Percentiles rank a stretch among this genome's conserved stretches.
phyloP scores from a whole-genome alignment of 2,113 vertebrate genomes.

The Dendropsophus ebraccatus region DNA sequence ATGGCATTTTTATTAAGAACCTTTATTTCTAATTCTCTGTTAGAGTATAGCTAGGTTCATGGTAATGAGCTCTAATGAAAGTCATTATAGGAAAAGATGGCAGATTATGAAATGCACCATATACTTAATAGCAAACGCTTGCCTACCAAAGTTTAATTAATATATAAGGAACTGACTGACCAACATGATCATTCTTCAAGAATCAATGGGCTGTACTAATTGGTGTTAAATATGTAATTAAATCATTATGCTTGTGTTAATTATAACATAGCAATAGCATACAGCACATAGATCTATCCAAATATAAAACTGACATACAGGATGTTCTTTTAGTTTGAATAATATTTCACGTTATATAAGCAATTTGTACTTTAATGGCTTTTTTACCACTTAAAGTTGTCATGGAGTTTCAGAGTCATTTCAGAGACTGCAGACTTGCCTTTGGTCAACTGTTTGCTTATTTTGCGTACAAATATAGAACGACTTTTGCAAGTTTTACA shows the following conservation, averaged over 20 bases:
- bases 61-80: constrained; percentile 22
- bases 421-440: background rate
- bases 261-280: background rate
- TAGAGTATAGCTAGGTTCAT: background rate
- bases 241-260: background rate
- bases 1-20: constrained; percentile 11
- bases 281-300: too few relatives aligned
- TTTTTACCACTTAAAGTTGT: too few relatives aligned
- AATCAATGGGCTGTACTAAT: background rate
- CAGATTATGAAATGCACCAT: background rate
- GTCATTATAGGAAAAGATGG: background rate
- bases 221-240: background rate
- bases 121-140: background rate
- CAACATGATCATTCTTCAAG: background rate
- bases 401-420: too few relatives aligned
- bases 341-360: too few relatives aligned
- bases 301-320: too few relatives aligned
- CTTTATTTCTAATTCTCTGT: background rate
- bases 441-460: background rate
- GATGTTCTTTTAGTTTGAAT: background rate
- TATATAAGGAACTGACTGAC: background rate
- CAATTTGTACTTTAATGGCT: too few relatives aligned
- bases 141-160: background rate
- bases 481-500: too few relatives aligned
- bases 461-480: too few relatives aligned